Evolutionary conservation across 2,113 vertebrate species (phyloP), one percentile per base, ranked within the genome.

Genomic region (Anguilla japonica): DNA sequence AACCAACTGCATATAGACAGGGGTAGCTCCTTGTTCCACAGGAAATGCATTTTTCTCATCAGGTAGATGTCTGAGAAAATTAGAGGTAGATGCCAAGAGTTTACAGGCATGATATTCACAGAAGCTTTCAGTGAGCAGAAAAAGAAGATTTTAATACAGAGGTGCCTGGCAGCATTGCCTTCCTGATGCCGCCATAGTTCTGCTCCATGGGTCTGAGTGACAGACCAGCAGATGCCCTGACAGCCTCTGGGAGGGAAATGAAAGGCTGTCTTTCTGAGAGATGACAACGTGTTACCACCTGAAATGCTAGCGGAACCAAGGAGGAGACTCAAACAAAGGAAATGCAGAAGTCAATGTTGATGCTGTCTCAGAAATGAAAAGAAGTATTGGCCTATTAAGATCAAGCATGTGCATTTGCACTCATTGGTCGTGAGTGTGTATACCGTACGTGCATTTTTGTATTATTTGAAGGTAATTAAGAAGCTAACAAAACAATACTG

Each of bases 91-190:
- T 67, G 53, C 85, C 46, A 56, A 39, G 26, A 43, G 79, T 39
- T 60, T 60, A 26, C 22, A 81, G 53, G 40, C 40, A 41, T 81
- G 41, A 39, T 56, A 46, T 82, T 63, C 81, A 82, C 53, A 86
- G 79, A 34, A 82, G 79, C 79, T 63, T 46, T 50, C 79, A 41
- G 85, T 57, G 79, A n/a, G 56, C 78, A 82, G 43, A 46, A 63
- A 60, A 86, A 46, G 57, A 56, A 86, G 85, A 86, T 86, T 82
- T 86, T 40, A 86, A 46, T 82, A 82, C 57, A 81, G 79, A 86
- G 56, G n/a, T 53, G 79, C 67, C 86, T 50, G 63, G 43, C 81
- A 87, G 81, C 8, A 39, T 87, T 67, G 4, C 63, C 34, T 40
- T 78, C 67, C 63, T 83, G 83, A 87, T 87, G 22, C 60, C 29